These are phyloP conservation scores for Mastigias papua DNA, from an alignment of 30 jellyfish, hydroid and myxozoan genomes.

Conservation along the genomic window DNA sequence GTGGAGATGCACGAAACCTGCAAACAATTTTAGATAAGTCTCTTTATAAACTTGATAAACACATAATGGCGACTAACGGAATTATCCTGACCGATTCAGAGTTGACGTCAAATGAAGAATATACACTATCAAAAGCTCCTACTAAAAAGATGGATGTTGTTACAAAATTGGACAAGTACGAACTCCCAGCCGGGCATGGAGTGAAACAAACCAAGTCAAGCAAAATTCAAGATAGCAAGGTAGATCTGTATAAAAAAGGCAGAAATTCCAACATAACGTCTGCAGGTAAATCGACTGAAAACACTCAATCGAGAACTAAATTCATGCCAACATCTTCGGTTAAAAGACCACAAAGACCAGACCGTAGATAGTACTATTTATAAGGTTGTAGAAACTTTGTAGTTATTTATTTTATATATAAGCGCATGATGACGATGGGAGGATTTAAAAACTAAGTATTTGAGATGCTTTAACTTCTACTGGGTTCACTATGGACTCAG, in stretches of 20 bases:
- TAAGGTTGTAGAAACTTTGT: background rate
- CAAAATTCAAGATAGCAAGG: background rate
- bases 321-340: background rate
- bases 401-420: no score
- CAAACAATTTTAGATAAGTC: conserved; percentile 86
- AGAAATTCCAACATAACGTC: background rate
- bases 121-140: conserved; percentile 17
- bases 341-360: conserved; percentile 13
- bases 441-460: background rate
- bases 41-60: conserved; percentile 87
- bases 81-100: conserved; percentile 75
- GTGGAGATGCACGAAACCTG: conserved; percentile 85
- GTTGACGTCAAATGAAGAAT: conserved; percentile 73
- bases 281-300: background rate
- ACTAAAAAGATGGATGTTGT: background rate
- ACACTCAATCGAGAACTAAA: background rate
- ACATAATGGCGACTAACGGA: conserved; percentile 73
- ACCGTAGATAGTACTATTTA: background rate
- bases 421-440: background rate
- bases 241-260: background rate
- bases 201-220: background rate
- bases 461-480: background rate
- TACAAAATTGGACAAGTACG: conserved; percentile 63
- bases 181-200: conserved; percentile 17
- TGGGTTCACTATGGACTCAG: no score